These are phyloP conservation scores for Iselma pallidipennis DNA, from an alignment of 2,888 invertebrate species.

Conservation along the genomic window DNA sequence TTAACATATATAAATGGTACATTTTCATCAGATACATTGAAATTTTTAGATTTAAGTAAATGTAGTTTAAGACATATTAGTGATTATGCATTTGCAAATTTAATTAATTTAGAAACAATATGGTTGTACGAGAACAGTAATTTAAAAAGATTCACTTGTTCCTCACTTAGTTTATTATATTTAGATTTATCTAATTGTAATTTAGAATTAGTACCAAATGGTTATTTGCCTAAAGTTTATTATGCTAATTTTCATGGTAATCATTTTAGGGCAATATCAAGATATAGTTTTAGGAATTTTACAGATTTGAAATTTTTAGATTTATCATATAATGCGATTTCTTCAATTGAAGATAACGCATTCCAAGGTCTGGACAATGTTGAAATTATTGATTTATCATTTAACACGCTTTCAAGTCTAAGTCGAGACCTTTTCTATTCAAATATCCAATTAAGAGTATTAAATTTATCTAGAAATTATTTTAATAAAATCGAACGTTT, in stretches of 20 bases:
- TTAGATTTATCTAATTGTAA: conserved; percentile 68
- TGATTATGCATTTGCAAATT: conserved; percentile 60
- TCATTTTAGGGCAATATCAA: conserved; percentile 62
- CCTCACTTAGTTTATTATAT: conserved; percentile 60
- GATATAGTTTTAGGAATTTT: conserved; percentile 66
- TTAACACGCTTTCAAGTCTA: conserved; percentile 67
- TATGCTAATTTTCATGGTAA: conserved; percentile 66
- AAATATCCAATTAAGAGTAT: conserved; percentile 62
- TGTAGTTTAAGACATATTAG: conserved; percentile 61
- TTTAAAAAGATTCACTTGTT: conserved; percentile 54
- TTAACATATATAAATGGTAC: conserved; percentile 31
- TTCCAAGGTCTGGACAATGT: conserved; percentile 64
- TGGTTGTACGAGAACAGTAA: conserved; percentile 66
- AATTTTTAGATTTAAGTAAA: conserved; percentile 62
- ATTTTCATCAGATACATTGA: conserved; percentile 40
- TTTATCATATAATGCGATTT: conserved; percentile 69
- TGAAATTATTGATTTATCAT: conserved; percentile 68
- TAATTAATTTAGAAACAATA: conserved; percentile 65
- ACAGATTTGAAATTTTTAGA: conserved; percentile 64
- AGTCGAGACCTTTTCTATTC: conserved; percentile 64
- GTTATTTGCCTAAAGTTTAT: conserved; percentile 65
- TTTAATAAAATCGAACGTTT: conserved; percentile 63
- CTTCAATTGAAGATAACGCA: conserved; percentile 62
- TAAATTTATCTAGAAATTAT: conserved; percentile 71
- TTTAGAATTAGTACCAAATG: conserved; percentile 63